These are phyloP conservation scores for Drosophila burlai DNA, from an alignment of 1,140 invertebrate genomes.

Conservation along the genomic window DNA sequence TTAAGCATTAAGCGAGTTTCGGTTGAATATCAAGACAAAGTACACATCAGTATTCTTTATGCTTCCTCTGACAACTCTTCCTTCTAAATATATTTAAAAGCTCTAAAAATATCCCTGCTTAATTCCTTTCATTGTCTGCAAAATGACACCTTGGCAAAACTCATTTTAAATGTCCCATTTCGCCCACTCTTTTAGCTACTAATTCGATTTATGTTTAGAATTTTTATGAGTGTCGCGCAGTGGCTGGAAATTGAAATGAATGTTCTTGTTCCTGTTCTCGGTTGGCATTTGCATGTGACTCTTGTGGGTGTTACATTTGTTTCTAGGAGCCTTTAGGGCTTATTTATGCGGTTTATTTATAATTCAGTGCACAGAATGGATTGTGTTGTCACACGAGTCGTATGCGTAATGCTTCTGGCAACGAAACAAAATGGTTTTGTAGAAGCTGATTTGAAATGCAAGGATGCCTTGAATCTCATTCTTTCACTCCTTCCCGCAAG, in stretches of 20 bases:
- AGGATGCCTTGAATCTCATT: slow-evolving; percentile 5
- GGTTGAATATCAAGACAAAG: not conserved
- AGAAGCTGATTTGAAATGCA: slow-evolving; percentile 55
- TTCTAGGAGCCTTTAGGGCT: slow-evolving; percentile 44
- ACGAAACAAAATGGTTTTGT: slow-evolving; percentile 5
- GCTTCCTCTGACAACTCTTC: too few relatives aligned
- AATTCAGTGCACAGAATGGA: slow-evolving; percentile 71
- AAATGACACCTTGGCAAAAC: slow-evolving; percentile 2
- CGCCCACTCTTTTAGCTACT: slow-evolving; percentile 25
- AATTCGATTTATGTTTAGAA: slow-evolving; percentile 73
- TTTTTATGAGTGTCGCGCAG: slow-evolving; percentile 47
- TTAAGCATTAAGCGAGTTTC: not conserved
- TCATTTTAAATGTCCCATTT: slow-evolving; percentile 14
- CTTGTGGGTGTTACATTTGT: slow-evolving; percentile 20
- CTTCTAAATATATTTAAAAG: not conserved
- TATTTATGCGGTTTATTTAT: slow-evolving; percentile 70
- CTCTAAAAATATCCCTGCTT: not conserved
- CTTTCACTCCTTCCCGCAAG: slow-evolving; percentile 6
- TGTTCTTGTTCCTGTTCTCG: slow-evolving; percentile 19
- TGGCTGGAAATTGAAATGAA: slow-evolving; percentile 63
- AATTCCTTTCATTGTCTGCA: not conserved
- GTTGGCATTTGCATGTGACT: slow-evolving; percentile 26
- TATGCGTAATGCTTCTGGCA: slow-evolving; percentile 14
- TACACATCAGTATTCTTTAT: not conserved
- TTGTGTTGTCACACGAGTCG: slow-evolving; percentile 36